phyloP scores from a whole-genome alignment of 2,113 vertebrate species.

The Peucedramus taeniatus region DNA sequence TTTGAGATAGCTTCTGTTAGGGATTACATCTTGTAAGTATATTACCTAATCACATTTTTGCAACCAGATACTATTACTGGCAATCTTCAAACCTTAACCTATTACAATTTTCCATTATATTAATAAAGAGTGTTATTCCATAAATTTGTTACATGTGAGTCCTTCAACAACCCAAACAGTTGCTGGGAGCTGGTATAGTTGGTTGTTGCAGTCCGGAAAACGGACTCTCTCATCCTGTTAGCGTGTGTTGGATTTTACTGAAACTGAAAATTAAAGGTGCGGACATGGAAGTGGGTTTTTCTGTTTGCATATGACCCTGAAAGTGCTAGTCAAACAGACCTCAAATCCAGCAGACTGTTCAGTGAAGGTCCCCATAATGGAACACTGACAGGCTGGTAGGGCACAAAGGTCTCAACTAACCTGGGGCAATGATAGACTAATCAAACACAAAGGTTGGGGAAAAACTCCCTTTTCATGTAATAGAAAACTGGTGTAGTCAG shows the following conservation, averaged over 20 bases:
- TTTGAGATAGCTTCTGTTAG: neutral
- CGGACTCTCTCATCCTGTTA: rapidly evolving
- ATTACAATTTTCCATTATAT: neutral
- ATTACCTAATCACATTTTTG: neutral
- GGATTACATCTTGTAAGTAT: neutral
- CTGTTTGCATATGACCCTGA: neutral
- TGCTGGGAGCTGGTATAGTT: neutral
- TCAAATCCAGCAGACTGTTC: neutral
- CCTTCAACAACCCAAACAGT: neutral
- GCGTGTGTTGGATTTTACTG: rapidly evolving
- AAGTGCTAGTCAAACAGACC: neutral
- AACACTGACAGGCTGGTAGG: rapidly evolving
- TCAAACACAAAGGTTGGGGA: neutral
- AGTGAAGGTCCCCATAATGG: neutral
- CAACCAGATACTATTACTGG: neutral
- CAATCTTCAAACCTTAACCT: neutral
- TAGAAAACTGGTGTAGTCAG: neutral
- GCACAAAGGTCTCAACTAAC: neutral
- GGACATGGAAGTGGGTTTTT: neutral
- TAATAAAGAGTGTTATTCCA: neutral
- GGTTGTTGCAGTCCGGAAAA: rapidly evolving
- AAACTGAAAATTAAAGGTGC: neutral
- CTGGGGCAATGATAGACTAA: neutral
- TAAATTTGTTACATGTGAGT: neutral
- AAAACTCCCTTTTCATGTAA: neutral